These are phyloP conservation scores for Apodemus sylvaticus DNA, from an alignment of 2,113 vertebrate genomes.

Conservation along the genomic window DNA sequence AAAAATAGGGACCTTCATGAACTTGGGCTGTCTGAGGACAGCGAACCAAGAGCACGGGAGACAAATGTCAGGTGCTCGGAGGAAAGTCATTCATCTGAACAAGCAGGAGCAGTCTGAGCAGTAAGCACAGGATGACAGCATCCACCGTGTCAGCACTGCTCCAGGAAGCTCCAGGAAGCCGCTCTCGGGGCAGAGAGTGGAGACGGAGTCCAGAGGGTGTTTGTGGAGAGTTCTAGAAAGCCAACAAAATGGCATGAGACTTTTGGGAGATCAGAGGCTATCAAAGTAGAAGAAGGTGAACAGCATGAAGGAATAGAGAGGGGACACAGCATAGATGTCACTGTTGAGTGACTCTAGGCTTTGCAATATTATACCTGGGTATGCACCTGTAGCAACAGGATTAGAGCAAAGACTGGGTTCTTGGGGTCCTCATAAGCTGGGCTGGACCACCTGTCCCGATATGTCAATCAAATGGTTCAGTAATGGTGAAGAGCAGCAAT, in stretches of 20 bases:
- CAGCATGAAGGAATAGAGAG: not conserved
- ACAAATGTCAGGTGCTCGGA: constrained; percentile 17
- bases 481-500: not conserved
- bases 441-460: not conserved
- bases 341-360: not conserved
- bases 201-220: not conserved
- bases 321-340: not conserved
- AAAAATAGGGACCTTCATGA: constrained; percentile 55
- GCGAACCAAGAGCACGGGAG: constrained; percentile 60
- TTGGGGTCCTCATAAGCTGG: not conserved
- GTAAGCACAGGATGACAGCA: constrained; percentile 54
- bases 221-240: constrained; percentile 61
- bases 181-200: constrained; percentile 51
- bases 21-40: constrained; percentile 57
- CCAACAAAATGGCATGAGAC: constrained; percentile 36
- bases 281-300: constrained; percentile 44
- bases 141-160: constrained; percentile 65
- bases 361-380: not conserved
- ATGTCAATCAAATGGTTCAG: not conserved
- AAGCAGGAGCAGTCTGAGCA: constrained; percentile 57
- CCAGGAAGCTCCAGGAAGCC: constrained; percentile 45
- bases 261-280: not conserved
- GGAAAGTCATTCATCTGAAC: constrained; percentile 61
- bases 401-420: not conserved
- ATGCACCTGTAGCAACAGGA: not conserved